These are phyloP conservation scores for Synergus japonicus DNA, from an alignment of 2,888 invertebrate genomes.

Conservation along the genomic window DNA sequence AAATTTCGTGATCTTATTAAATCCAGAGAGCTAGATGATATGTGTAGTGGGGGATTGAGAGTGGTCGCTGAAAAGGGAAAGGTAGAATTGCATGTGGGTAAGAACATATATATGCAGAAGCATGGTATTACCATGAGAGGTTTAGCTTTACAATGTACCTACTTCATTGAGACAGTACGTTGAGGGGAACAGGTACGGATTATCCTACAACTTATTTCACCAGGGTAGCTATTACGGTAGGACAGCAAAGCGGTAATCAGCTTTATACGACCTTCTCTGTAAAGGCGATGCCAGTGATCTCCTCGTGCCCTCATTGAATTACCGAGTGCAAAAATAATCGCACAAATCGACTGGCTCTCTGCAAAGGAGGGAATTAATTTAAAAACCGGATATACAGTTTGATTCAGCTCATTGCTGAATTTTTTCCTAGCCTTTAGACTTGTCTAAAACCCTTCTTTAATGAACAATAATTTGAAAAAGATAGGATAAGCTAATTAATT, in stretches of 20 bases:
- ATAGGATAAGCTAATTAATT: neutral
- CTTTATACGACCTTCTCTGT: conserved; percentile 22
- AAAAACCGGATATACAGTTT: neutral
- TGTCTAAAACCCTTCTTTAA: no score
- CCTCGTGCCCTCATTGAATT: conserved; percentile 16
- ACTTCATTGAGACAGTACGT: conserved; percentile 52
- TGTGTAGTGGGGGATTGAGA: conserved; percentile 32
- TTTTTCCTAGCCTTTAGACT: conserved; percentile 6
- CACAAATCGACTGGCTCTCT: neutral
- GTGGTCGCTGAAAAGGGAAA: conserved; percentile 42
- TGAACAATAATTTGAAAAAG: neutral
- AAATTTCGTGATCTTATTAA: conserved; percentile 73
- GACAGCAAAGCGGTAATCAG: conserved; percentile 51
- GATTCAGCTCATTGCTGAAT: neutral
- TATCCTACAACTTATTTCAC: conserved; percentile 50
- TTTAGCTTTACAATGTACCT: conserved; percentile 38
- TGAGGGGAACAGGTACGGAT: conserved; percentile 52
- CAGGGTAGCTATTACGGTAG: conserved; percentile 49
- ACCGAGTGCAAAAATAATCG: neutral
- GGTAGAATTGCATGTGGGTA: conserved; percentile 27
- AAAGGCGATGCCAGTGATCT: conserved; percentile 6
- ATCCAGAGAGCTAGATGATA: conserved; percentile 36
- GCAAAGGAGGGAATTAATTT: neutral
- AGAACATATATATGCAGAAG: conserved; percentile 41
- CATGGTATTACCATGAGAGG: conserved; percentile 34